Evolutionary conservation across 2,888 invertebrate genomes (phyloP), one percentile per base, ranked within the genome.

Genomic region (Pammene fasciana): DNA sequence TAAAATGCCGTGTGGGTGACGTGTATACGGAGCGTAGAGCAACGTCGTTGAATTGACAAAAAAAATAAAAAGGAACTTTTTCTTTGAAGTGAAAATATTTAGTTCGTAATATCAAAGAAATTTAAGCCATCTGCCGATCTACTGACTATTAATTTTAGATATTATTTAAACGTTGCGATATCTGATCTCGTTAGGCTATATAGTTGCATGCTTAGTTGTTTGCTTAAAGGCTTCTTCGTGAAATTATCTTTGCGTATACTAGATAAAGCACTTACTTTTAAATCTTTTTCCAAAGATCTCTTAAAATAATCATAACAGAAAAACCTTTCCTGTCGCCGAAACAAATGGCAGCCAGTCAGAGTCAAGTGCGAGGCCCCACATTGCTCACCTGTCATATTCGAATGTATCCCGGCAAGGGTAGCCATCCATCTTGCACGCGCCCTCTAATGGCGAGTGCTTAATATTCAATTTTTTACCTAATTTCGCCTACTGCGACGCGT

Each of bases 391-490:
- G 71, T 73, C 73, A 73, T 64, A 55, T 45, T 52, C 57, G 54
- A 54, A 65, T 65, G 64, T 59, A 67, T 65, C 46, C 68, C 54
- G 65, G 60, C 70, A 60, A 65, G 70, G 70, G 65, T 65, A 60
- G 54, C 60, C 38, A 70, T 57, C 55, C 57, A 57, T 65, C 67
- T 71, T 71, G 67, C 72, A 46, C 64, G 26, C 64, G 46, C 67
- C 73, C 79, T 62, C 62, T 80, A 80, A 83, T 82, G 79, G 81
- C 74, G 72, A 65, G 65, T 72, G 79, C 79, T 84, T 85, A 83
- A 83, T 84, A 83, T 83, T 82, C 82, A 81, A 81, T 84, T 84
- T 85, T 83, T 85, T 82, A 78, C 83, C 81, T 85, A 86, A 86
- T 86, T 86, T 82, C 80, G 76, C 80, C 75, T 72, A 74, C 75